Percentiles rank a stretch among this genome's conserved stretches.
Evolutionary conservation across 35 echinoderm and acorn worm genomes (phyloP).

Genomic region (Heliocidaris tuberculata): DNA sequence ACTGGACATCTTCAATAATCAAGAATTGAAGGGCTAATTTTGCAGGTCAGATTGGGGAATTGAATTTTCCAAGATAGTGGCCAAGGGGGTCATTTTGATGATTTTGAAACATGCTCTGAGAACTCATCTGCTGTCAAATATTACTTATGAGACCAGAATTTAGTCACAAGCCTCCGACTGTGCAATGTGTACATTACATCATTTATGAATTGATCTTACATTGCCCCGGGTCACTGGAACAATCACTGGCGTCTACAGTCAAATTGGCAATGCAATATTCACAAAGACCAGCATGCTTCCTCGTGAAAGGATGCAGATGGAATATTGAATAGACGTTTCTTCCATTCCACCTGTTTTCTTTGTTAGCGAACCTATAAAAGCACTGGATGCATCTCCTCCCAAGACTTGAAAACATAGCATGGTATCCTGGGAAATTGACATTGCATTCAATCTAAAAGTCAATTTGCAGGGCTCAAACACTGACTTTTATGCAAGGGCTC

Average conservation of each 20-base stretch:
- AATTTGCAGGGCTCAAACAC: neutral
- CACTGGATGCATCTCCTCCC: neutral
- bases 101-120: too few relatives aligned
- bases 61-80: too few relatives aligned
- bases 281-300: neutral
- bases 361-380: neutral
- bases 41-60: too few relatives aligned
- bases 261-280: slow-evolving; percentile 1
- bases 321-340: neutral
- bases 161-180: neutral
- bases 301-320: neutral
- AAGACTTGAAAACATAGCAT: neutral
- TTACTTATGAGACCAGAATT: neutral
- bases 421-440: neutral
- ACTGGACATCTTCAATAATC: too few relatives aligned
- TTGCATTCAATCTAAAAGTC: neutral
- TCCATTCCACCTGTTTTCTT: slow-evolving; percentile 1
- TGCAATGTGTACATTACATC: neutral
- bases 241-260: neutral
- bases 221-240: neutral
- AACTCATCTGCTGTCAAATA: neutral
- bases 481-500: neutral
- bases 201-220: neutral
- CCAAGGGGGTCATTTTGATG: too few relatives aligned
- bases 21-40: too few relatives aligned